phyloP scores from a whole-genome alignment of 2,888 invertebrate genomes.

The Elmis aenea region DNA sequence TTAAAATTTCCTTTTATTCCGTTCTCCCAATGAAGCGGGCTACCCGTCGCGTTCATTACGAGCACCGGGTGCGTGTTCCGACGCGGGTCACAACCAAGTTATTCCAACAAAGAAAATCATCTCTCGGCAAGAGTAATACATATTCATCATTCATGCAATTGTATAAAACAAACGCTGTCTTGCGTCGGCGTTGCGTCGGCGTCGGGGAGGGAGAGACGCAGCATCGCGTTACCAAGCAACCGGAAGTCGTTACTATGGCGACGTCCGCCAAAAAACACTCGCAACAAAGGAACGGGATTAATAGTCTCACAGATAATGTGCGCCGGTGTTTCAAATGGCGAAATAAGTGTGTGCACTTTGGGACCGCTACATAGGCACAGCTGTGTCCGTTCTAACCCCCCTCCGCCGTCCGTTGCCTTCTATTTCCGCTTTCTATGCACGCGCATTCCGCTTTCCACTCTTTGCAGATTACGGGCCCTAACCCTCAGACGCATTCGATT shows the following conservation, averaged over 20 bases:
- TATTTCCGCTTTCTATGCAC: slow-evolving; percentile 14
- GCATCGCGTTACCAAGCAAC: slow-evolving; percentile 42
- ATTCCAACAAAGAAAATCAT: slow-evolving; percentile 36
- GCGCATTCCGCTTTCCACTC: slow-evolving; percentile 5
- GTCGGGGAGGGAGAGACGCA: slow-evolving; percentile 30
- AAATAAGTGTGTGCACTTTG: slow-evolving; percentile 39
- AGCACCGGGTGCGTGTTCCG: slow-evolving; percentile 22
- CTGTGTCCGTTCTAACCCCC: slow-evolving; percentile 21
- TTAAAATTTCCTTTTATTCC: slow-evolving; percentile 27
- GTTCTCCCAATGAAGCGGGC: slow-evolving; percentile 24
- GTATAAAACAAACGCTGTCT: slow-evolving; percentile 39
- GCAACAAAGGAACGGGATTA: slow-evolving; percentile 46
- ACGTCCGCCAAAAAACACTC: slow-evolving; percentile 46
- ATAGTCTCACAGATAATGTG: slow-evolving; percentile 46
- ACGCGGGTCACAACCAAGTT: slow-evolving; percentile 26
- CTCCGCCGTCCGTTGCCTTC: slow-evolving; percentile 8
- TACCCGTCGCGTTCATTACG: slow-evolving; percentile 21
- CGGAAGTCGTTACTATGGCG: slow-evolving; percentile 44
- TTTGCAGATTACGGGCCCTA: slow-evolving; percentile 4
- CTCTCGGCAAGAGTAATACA: slow-evolving; percentile 37
- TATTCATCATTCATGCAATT: slow-evolving; percentile 41
- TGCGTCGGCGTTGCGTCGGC: slow-evolving; percentile 35
- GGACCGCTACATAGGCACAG: slow-evolving; percentile 26
- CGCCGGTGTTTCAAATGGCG: slow-evolving; percentile 44
- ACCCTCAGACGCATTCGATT: slow-evolving; percentile 17